phyloP scores from a whole-genome alignment of 1,140 invertebrate genomes.

The Wasmannia auropunctata region DNA sequence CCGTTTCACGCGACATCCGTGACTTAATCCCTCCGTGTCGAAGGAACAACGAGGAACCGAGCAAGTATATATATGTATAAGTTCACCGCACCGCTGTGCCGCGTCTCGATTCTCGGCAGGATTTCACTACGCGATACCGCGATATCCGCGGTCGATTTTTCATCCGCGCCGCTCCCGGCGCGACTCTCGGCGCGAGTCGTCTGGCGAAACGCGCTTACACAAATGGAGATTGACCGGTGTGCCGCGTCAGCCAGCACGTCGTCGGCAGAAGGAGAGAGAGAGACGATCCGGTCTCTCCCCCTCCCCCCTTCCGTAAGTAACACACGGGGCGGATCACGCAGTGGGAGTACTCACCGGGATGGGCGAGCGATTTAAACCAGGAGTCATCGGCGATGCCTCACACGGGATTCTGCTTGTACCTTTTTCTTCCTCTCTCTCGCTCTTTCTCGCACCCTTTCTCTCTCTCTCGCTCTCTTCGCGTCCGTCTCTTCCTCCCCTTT shows the following conservation, averaged over 20 bases:
- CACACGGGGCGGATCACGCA: not conserved
- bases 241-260: not conserved
- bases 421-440: not conserved
- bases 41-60: not conserved
- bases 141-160: not conserved
- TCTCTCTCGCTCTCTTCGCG: not conserved
- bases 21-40: not conserved
- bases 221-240: not conserved
- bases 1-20: not conserved
- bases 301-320: not conserved
- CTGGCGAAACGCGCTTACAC: not conserved
- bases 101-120: not conserved
- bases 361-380: conserved; percentile 1
- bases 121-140: too few species aligned
- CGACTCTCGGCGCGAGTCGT: too few species aligned
- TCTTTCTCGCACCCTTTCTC: not conserved
- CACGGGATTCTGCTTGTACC: not conserved
- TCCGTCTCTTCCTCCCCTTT: too few species aligned
- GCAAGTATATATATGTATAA: too few species aligned
- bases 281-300: not conserved
- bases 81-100: too few species aligned
- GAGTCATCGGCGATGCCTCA: not conserved
- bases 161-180: not conserved
- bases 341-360: not conserved
- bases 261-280: not conserved